Conservation (phyloP, 1,140 invertebrate genomes). For the Reticulitermes speratus region DNA sequence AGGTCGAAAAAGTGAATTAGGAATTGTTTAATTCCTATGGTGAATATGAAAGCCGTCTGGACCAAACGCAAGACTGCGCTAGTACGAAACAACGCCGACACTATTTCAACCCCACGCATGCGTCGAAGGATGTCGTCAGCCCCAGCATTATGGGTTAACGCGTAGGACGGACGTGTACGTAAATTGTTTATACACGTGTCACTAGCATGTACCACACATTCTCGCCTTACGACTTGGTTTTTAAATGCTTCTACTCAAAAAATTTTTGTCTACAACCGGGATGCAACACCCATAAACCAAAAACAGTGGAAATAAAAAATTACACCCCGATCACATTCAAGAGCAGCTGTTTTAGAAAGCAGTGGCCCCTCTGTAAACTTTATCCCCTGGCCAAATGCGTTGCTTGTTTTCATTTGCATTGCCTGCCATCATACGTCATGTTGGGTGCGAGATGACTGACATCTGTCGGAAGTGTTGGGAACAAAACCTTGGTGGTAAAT, state of each 20-base stretch:
- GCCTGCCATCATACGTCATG: conserved; percentile 16
- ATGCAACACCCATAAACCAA: background rate
- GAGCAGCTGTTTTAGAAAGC: conserved; percentile 17
- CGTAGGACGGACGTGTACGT: background rate
- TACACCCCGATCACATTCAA: background rate
- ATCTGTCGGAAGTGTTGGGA: conserved; percentile 17
- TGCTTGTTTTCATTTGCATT: conserved; percentile 17
- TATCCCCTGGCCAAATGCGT: conserved; percentile 1
- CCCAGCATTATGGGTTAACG: background rate
- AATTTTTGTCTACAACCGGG: background rate
- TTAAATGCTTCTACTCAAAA: conserved; percentile 6
- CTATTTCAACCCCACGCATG: too few relatives aligned
- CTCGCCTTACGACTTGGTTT: background rate
- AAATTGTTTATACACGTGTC: background rate
- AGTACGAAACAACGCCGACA: too few relatives aligned
- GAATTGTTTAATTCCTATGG: too few relatives aligned
- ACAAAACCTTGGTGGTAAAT: conserved; percentile 15
- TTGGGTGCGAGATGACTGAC: conserved; percentile 13
- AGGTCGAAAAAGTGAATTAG: too few relatives aligned
- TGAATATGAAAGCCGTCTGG: too few relatives aligned
- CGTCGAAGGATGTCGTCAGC: too few relatives aligned
- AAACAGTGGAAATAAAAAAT: background rate
- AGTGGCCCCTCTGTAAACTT: background rate
- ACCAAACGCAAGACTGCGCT: too few relatives aligned
- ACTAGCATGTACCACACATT: background rate